phyloP scores from a whole-genome alignment of 2,797 vertebrate genomes.

The Alauda arvensis region DNA sequence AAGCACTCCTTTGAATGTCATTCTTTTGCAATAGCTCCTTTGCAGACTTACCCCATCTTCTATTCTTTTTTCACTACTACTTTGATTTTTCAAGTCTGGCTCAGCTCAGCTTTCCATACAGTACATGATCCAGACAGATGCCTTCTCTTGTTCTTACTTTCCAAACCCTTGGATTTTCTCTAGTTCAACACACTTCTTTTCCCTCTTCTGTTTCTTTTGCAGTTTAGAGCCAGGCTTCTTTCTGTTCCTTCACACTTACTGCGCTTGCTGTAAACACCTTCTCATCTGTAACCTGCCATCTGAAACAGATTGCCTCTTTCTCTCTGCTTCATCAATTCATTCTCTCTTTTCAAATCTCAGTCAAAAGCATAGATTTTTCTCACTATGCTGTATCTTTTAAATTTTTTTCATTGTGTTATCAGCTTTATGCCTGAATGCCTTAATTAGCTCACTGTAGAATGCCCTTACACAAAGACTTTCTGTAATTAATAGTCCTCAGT shows the following conservation, averaged over 20 bases:
- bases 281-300: constrained; percentile 52
- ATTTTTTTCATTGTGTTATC: constrained; percentile 36
- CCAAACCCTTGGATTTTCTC: not conserved
- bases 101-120: not conserved
- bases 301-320: constrained; percentile 53
- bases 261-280: constrained; percentile 34
- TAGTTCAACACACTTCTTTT: not conserved
- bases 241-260: constrained; percentile 8
- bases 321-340: constrained; percentile 49
- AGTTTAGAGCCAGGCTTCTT: not conserved
- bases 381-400: not conserved
- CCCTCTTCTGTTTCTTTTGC: not conserved
- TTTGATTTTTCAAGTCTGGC: not conserved
- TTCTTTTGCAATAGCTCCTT: not conserved
- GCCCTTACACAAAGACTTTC: constrained; percentile 17
- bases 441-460: constrained; percentile 49
- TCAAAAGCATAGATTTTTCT: constrained; percentile 51
- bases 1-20: not conserved
- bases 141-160: not conserved
- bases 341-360: constrained; percentile 39
- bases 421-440: constrained; percentile 49
- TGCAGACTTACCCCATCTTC: not conserved
- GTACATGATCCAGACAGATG: not conserved
- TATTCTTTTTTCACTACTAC: not conserved
- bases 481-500: constrained; percentile 38